These are phyloP conservation scores for Cephalopachus bancanus DNA, from an alignment of 2,797 vertebrate genomes.

Conservation along the genomic window DNA sequence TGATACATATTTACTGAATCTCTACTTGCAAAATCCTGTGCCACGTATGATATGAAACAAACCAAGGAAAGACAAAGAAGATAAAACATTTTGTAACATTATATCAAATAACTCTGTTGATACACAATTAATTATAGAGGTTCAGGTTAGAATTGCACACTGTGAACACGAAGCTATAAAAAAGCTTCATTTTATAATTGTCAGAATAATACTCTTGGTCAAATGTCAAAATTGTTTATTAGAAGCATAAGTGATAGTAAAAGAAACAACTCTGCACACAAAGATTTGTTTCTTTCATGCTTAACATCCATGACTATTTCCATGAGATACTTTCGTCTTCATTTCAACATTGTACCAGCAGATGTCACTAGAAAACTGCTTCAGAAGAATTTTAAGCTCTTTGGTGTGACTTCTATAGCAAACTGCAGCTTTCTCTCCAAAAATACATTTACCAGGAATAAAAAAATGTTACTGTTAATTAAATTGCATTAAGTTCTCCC, in stretches of 20 bases:
- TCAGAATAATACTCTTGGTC: background rate
- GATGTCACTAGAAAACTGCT: slow-evolving; percentile 86
- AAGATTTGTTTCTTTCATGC: slow-evolving; percentile 2
- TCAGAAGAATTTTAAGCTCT: slow-evolving; percentile 8
- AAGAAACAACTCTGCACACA: slow-evolving; percentile 38
- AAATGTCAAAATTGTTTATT: background rate
- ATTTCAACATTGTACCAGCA: slow-evolving; percentile 85
- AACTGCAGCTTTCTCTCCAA: background rate
- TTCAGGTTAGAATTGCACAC: background rate
- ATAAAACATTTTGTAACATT: background rate
- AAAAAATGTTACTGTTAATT: slow-evolving; percentile 34
- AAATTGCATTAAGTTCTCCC: background rate
- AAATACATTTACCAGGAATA: background rate
- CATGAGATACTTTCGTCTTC: slow-evolving; percentile 17
- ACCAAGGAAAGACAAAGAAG: background rate
- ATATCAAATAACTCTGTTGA: slow-evolving; percentile 5
- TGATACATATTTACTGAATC: background rate
- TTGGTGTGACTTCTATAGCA: background rate
- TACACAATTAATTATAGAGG: background rate
- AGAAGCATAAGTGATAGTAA: slow-evolving; percentile 27
- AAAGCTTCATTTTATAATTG: background rate
- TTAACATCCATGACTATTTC: slow-evolving; percentile 53
- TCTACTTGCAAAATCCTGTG: background rate
- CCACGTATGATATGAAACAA: background rate
- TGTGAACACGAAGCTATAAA: background rate